A percentile compares a stretch with the other conserved stretches of the same genome.
Evolutionary conservation across 2,113 vertebrate genomes (phyloP).

Genomic region (Hemiprocne comata): DNA sequence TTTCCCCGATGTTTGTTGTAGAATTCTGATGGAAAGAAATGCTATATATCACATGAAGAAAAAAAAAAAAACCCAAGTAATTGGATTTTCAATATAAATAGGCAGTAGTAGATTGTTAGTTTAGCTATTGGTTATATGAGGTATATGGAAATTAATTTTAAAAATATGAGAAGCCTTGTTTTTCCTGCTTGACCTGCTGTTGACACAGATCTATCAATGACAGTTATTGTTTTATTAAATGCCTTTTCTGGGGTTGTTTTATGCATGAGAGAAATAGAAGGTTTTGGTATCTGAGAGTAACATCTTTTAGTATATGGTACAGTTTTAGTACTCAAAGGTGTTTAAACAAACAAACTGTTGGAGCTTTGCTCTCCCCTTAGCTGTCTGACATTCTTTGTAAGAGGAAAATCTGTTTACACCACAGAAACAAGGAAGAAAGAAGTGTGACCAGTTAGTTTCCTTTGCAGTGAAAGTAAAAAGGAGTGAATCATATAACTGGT

Average conservation of each 20-base stretch:
- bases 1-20: background rate
- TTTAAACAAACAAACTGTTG: background rate
- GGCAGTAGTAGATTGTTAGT: background rate
- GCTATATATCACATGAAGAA: background rate
- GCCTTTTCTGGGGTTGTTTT: background rate
- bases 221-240: background rate
- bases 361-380: background rate
- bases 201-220: background rate
- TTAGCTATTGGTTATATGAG: background rate
- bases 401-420: background rate
- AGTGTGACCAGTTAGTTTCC: background rate
- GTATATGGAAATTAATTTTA: background rate
- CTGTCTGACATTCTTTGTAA: background rate
- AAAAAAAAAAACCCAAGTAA: background rate
- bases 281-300: background rate
- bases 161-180: background rate
- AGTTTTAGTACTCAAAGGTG: background rate
- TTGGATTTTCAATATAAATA: background rate
- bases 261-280: background rate
- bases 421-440: background rate
- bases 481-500: background rate
- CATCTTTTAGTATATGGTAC: background rate
- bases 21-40: background rate
- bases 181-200: background rate
- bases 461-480: background rate